Conservation (phyloP, 2,888 invertebrate species). For the Mactromeris polynyma region DNA sequence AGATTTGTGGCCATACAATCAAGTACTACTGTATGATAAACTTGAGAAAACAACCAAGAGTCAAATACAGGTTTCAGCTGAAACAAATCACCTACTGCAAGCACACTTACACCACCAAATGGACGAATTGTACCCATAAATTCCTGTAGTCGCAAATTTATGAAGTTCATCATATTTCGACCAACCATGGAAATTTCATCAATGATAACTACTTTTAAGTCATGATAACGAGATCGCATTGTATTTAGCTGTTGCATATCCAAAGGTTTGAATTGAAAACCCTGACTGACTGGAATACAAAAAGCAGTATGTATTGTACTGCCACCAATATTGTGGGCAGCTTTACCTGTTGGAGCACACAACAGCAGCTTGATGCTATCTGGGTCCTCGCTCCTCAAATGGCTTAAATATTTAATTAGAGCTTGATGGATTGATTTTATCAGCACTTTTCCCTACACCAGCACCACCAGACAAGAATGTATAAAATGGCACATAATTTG, state of each 20-base stretch:
- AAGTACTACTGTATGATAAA: background rate
- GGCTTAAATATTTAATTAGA: slow-evolving; percentile 29
- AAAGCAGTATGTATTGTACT: slow-evolving; percentile 66
- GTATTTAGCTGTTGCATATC: slow-evolving; percentile 64
- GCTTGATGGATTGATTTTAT: slow-evolving; percentile 29
- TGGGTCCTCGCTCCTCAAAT: slow-evolving; percentile 48
- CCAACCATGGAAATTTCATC: slow-evolving; percentile 76
- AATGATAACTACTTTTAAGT: slow-evolving; percentile 59
- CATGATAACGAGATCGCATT: slow-evolving; percentile 15
- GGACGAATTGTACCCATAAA: slow-evolving; percentile 48
- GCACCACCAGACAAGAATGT: slow-evolving; percentile 48
- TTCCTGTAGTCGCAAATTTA: slow-evolving; percentile 67
- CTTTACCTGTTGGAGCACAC: slow-evolving; percentile 70
- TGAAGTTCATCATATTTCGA: slow-evolving; percentile 63
- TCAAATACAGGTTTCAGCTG: slow-evolving; percentile 29
- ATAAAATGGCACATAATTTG: slow-evolving; percentile 25
- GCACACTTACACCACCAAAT: slow-evolving; percentile 66
- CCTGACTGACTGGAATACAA: slow-evolving; percentile 50
- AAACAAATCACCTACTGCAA: slow-evolving; percentile 59
- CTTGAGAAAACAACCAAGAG: slow-evolving; percentile 34
- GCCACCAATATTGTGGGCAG: slow-evolving; percentile 66
- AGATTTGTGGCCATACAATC: background rate
- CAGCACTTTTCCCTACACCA: slow-evolving; percentile 41
- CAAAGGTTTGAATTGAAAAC: slow-evolving; percentile 48
- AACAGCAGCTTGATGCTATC: slow-evolving; percentile 48